Conservation (phyloP, 2,797 vertebrate species). For the Furcifer pardalis region DNA sequence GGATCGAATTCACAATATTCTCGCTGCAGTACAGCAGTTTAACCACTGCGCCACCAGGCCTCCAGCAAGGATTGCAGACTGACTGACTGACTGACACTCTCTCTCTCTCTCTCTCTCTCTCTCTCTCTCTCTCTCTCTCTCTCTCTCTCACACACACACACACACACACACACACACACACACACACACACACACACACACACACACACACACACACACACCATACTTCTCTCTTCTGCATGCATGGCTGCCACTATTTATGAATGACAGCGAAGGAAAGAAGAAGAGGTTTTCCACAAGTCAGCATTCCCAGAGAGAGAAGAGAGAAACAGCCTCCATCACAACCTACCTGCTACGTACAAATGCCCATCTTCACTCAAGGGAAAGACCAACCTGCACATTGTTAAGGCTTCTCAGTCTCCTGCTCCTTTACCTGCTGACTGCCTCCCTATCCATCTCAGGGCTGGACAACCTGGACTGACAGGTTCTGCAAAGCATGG, state of each 20-base stretch:
- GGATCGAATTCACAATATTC: too few relatives aligned
- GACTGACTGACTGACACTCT: too few relatives aligned
- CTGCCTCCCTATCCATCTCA: neutral
- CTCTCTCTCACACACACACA: too few relatives aligned
- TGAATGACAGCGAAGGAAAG: neutral
- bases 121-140: too few relatives aligned
- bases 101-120: neutral
- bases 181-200: too few relatives aligned
- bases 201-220: neutral
- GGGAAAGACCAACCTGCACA: neutral
- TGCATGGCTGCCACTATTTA: neutral
- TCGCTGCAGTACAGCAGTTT: too few relatives aligned
- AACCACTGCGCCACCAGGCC: too few relatives aligned
- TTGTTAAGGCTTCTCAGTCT: neutral
- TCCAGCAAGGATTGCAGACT: too few relatives aligned
- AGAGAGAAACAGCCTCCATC: rapidly evolving
- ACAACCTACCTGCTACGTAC: neutral
- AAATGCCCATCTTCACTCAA: neutral
- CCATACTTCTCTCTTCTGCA: neutral
- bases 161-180: too few relatives aligned
- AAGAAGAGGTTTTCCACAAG: too few relatives aligned
- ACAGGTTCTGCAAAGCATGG: neutral
- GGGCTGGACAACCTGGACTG: neutral
- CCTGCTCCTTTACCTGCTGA: neutral
- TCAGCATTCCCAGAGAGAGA: too few relatives aligned